phyloP scores from a whole-genome alignment of 2,113 vertebrate species.

The Cacatua alba region DNA sequence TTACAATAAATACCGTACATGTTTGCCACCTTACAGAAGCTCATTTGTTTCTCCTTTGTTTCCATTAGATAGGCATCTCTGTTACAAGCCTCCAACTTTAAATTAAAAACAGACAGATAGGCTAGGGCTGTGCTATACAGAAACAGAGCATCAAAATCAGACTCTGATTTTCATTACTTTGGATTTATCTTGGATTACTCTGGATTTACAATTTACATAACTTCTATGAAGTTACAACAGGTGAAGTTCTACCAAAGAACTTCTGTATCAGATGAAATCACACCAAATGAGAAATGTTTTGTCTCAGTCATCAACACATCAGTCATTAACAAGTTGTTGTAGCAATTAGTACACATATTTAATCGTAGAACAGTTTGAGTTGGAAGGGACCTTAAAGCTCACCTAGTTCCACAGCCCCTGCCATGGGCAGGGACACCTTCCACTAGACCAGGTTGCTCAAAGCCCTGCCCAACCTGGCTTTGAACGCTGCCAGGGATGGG shows the following conservation, averaged over 20 bases:
- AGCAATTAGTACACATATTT: not conserved
- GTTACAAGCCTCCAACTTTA: not conserved
- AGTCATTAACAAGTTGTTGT: not conserved
- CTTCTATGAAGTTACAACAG: not conserved
- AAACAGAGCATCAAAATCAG: not conserved
- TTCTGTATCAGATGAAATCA: not conserved
- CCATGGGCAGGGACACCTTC: not conserved
- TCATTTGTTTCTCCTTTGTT: not conserved
- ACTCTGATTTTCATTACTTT: not conserved
- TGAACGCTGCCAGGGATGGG: not conserved
- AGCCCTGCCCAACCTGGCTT: not conserved
- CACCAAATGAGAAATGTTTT: not conserved
- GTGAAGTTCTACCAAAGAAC: not conserved
- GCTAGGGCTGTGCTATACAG: not conserved
- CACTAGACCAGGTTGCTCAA: not conserved
- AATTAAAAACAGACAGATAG: not conserved
- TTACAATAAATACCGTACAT: fast-evolving
- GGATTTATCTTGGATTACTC: not conserved
- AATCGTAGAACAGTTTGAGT: not conserved
- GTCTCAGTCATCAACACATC: not conserved
- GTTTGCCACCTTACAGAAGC: not conserved
- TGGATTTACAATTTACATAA: not conserved
- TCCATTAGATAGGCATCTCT: not conserved
- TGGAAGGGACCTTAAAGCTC: not conserved
- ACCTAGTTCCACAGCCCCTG: not conserved